Base-by-base conservation (phyloP, 2,888 invertebrate genomes). In the Isotomurus palustris region DNA sequence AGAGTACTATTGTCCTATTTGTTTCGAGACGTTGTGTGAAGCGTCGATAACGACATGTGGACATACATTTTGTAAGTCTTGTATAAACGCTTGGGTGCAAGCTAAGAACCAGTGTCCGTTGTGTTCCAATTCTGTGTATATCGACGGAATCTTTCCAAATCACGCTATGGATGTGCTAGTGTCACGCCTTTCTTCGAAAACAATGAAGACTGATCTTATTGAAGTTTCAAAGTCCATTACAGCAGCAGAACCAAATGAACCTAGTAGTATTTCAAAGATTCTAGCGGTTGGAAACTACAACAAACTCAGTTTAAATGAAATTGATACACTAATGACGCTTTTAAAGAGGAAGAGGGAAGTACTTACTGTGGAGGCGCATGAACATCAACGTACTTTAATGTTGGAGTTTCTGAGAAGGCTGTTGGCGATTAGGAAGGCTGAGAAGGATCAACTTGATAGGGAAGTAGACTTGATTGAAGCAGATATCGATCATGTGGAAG, bases 31-130 rank as follows among this genome's bases (percentile, higher is more conserved):
- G 47, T 89, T 93, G 60, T 86, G 86, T 68, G 91, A 91, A 75
- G 91, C 93, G 0, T 86, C 91, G 75, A 90, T 93, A 72, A 92
- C 92, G 0, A 84, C 86, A 68, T 93, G 94, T 76, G 93, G 93
- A 0, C 93, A 94, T 75, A 91, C 91, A 1, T 94, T 90, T 78
- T 94, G 94, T 76, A 85, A 83, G 73, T 81, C 82, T 19, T 94
- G 93, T 76, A 88, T 93, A 48, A 76, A 78, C 21, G 82, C 81
- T 67, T 82, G 84, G 2, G 77, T 88, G 36, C 84, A 85, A 71
- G 76, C 79, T 2, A 80, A 78, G 59, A 82, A 83, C 58, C 79
- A 86, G 44, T 93, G 92, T 74, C 91, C 92, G 1, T 88, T 89
- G 74, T 93, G 92, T 75, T 87, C 85, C 2, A 77, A 91, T 8